These are phyloP conservation scores for Heliconius cydno DNA, from an alignment of 2,888 invertebrate genomes.

Conservation along the genomic window DNA sequence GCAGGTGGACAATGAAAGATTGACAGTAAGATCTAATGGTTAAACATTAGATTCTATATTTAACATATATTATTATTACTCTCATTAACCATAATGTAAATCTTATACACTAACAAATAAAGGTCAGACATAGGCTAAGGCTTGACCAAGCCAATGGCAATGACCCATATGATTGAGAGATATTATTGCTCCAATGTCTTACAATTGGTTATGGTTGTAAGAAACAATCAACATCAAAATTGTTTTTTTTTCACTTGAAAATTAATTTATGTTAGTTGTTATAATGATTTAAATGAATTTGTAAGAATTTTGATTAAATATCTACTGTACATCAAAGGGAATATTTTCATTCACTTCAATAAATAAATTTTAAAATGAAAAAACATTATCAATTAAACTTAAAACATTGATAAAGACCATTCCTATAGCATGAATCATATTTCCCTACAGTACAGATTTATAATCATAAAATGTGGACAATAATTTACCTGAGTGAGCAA, in stretches of 20 bases:
- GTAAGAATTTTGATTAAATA: background rate
- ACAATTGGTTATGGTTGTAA: conserved; percentile 54
- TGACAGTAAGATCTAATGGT: conserved; percentile 30
- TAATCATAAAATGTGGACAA: conserved; percentile 48
- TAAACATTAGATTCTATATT: conserved; percentile 38
- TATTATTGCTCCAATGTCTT: conserved; percentile 55
- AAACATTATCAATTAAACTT: background rate
- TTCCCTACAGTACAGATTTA: background rate
- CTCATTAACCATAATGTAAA: conserved; percentile 42
- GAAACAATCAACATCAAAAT: conserved; percentile 40
- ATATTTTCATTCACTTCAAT: background rate
- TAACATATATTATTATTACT: conserved; percentile 31
- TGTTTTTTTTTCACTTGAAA: conserved; percentile 3
- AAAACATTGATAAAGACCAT: background rate
- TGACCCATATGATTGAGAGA: conserved; percentile 56
- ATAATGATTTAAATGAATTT: background rate
- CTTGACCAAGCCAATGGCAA: conserved; percentile 48
- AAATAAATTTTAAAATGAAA: background rate
- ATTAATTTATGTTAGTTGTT: conserved; percentile 4
- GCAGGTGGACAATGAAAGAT: background rate
- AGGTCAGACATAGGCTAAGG: conserved; percentile 39
- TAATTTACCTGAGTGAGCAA: conserved; percentile 77
- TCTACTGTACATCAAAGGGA: background rate
- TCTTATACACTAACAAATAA: conserved; percentile 34
- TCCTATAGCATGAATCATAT: background rate